phyloP scores from a whole-genome alignment of 2,113 vertebrate species.

The Mesembrinibis cayennensis region DNA sequence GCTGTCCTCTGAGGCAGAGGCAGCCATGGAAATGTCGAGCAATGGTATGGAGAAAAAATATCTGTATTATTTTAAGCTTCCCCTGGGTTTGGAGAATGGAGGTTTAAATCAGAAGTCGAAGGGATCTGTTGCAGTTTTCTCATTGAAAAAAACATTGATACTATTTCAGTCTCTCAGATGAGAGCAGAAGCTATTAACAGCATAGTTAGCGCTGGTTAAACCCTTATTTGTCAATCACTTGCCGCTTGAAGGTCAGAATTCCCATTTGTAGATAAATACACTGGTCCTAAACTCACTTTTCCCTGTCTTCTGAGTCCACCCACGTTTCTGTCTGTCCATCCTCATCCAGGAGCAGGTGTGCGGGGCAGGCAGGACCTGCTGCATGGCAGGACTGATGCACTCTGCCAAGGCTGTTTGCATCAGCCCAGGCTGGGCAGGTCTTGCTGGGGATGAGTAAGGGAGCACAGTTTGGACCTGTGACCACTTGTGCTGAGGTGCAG shows the following conservation, averaged over 20 bases:
- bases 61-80: not conserved
- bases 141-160: not conserved
- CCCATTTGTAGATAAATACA: not conserved
- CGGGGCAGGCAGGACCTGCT: not conserved
- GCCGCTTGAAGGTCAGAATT: not conserved
- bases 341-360: accelerated
- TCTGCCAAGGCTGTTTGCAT: not conserved
- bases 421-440: not conserved
- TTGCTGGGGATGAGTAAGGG: not conserved
- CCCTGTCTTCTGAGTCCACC: not conserved
- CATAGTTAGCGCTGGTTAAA: not conserved
- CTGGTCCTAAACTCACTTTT: not conserved
- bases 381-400: not conserved
- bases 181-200: not conserved
- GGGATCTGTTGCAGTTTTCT: not conserved
- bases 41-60: not conserved
- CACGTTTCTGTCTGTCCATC: not conserved
- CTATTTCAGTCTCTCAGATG: not conserved
- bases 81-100: not conserved
- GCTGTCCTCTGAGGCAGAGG: not conserved
- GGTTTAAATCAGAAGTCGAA: not conserved
- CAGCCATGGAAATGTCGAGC: not conserved
- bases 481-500: not conserved
- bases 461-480: not conserved
- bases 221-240: not conserved